phyloP scores from a whole-genome alignment of 64 coral and sea anemone genomes.

The Porites lutea region DNA sequence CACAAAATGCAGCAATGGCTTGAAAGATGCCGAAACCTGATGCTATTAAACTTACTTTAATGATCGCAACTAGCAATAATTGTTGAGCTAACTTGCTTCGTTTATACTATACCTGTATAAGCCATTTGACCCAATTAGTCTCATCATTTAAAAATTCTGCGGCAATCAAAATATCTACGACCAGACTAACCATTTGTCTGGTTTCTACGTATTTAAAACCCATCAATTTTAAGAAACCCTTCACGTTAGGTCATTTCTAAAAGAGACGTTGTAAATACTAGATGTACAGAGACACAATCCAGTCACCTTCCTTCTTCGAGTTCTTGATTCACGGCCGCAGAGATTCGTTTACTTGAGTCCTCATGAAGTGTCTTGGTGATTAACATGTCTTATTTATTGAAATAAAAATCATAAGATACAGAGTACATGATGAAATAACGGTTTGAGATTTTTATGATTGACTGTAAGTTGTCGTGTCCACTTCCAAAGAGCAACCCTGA shows the following conservation, averaged over 20 bases:
- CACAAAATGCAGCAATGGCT: background rate
- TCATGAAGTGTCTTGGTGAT: background rate
- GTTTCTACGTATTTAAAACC: slow-evolving; percentile 20
- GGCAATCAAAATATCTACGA: background rate
- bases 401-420: background rate
- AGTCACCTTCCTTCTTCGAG: background rate
- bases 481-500: background rate
- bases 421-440: slow-evolving; percentile 34
- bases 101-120: background rate
- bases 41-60: background rate
- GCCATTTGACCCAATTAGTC: background rate
- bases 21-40: background rate
- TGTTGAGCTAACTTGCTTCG: background rate
- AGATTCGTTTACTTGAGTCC: background rate
- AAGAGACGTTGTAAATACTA: background rate
- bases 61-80: too few species aligned
- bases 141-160: background rate
- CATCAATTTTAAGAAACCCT: background rate
- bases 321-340: background rate
- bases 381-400: background rate
- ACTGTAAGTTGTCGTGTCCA: background rate
- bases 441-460: background rate
- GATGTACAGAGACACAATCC: background rate
- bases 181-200: background rate
- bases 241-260: background rate